phyloP scores from a whole-genome alignment of 2,113 vertebrate species.

The Bubo blakistoni region DNA sequence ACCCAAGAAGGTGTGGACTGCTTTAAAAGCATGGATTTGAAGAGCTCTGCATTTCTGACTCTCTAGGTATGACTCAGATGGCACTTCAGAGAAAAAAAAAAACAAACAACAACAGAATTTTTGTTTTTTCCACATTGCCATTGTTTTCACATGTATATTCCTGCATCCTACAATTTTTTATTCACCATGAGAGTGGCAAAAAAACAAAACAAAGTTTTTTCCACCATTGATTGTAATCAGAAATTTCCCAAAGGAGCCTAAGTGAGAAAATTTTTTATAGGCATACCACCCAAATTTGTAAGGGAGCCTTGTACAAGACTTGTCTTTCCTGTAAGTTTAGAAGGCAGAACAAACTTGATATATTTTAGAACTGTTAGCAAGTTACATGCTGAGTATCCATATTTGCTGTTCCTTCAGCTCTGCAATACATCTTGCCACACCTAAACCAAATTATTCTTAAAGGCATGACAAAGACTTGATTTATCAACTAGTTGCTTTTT shows the following conservation, averaged over 20 bases:
- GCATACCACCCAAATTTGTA: background rate
- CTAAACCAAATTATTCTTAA: background rate
- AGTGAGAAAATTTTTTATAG: background rate
- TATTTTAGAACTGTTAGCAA: background rate
- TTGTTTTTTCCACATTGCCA: background rate
- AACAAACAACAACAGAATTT: background rate
- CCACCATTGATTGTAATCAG: background rate
- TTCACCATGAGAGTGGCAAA: background rate
- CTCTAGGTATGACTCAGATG: background rate
- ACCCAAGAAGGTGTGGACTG: background rate
- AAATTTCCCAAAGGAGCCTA: background rate
- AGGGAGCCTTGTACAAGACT: background rate
- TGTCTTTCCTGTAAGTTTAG: background rate
- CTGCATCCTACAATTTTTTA: background rate
- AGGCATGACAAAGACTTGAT: background rate
- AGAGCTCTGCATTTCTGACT: background rate
- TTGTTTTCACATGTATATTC: background rate
- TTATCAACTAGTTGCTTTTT: background rate
- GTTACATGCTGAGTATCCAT: background rate
- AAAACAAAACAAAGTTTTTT: accelerated
- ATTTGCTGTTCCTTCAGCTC: background rate
- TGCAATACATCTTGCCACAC: background rate
- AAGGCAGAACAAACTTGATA: background rate
- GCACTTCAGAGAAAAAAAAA: background rate
- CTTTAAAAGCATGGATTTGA: background rate